Base-by-base conservation (phyloP, 2,888 invertebrate species). In the Drosophila pseudotakahashii region DNA sequence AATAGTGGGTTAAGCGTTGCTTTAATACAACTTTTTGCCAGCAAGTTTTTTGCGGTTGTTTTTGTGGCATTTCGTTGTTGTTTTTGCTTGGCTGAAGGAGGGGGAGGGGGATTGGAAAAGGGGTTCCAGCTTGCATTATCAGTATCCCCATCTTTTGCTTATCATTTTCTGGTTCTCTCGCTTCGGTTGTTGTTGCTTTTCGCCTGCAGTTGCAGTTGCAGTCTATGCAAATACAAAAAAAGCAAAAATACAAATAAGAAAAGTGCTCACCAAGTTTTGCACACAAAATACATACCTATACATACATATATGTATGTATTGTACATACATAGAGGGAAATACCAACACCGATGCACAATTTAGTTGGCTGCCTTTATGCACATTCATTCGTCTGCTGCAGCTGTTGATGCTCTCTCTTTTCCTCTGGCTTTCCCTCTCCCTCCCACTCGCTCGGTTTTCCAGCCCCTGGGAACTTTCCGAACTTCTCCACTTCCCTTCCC, bases 331-430 rank as follows among this genome's bases (percentile, higher is more conserved):
- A 26, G 14, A 30, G 36, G 54, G 52, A 53, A 37, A 62, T 50
- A 37, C 45, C 37, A 34, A 44, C 36, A 58, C 50, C 42, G 42
- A 50, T 64, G 59, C 51, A 58, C 11, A 54, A 44, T 69, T 57
- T 51, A 57, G 63, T 51, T 48, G 26, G 26, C 45, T 63, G 64
- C 54, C 30, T 58, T 66, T 75, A 57, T 79, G 85, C 84, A 87
- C 88, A 81, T 78, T 78, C 85, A 59, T 76, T 71, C 59, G 63
- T 48, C 54, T 52, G 47, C 70, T 58, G 58, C 47, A 45, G 44
- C 42, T 26, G 57, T 36, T 30, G 39, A 30, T n/a, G 50, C 50
- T 54, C 48, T 63, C 55, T 51, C 44, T 54, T 19, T 59, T 50
- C 44, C 50, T 6, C 48, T 36, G 13, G 39, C 48, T 26, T 30